Evolutionary conservation across 2,888 invertebrate genomes (phyloP), one percentile per base, ranked within the genome.

Genomic region (Noctuana brunneofusca): DNA sequence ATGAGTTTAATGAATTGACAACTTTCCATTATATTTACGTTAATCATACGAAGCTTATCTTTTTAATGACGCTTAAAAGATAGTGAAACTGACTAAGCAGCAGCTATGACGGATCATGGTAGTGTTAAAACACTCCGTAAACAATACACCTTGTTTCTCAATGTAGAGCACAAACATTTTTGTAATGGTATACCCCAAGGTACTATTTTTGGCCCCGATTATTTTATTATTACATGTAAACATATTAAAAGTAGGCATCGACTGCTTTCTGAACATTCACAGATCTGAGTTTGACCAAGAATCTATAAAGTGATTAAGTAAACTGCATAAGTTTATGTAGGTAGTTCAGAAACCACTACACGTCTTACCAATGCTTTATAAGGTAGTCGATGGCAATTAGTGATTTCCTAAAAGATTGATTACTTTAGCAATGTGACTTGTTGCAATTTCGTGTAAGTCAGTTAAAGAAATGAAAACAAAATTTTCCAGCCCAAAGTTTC

Each of bases 51-150:
- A 41, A 35, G 14, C 38, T 58, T 58, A 58, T 58, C 58, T 50
- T 41, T 38, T 27, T 41, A 16, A 41, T 41, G 41, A 50, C 14
- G 58, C 50, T 6, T 58, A 50, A 22, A 27, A 50, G 49, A 58
- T 58, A 58, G 27, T 20, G 1, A 38, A 2, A 14, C 20, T 46
- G 46, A 38, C 35, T 38, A 49, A 49, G 22, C 49, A 50, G 24
- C 14, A 38, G 12, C 50, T 27, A 27, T 50, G 49, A 50, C 49
- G 22, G 24, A 58, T 49, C 35, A 58, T 35, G 38, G 35, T 35
- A 24, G n/a, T 8, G 49, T 41, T 18, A 27, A 50, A 58, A 58
- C 27, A 38, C 38, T 58, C 58, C 58, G 27, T 50, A 24, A 50
- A 38, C 24, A 41, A 41, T 41, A n/a, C 38, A 35, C 24, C 14